Evolutionary conservation across 1,140 invertebrate genomes (phyloP), one percentile per base, ranked within the genome.

Genomic region (Pissodes strobi): DNA sequence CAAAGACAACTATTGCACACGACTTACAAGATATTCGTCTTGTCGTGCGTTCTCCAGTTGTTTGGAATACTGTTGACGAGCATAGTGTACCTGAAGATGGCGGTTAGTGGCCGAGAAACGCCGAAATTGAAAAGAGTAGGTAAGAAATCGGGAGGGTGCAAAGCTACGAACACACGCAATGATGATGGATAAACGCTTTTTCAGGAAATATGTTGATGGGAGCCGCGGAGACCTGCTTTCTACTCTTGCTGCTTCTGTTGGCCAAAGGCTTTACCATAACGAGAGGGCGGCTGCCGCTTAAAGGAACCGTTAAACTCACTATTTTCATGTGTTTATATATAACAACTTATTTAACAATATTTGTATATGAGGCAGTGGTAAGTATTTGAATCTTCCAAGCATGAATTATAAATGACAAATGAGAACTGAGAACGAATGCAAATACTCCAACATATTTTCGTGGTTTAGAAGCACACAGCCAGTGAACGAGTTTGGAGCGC

Each of bases 191-290:
- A n/a, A n/a, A n/a, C n/a, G n/a, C n/a, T 15, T 69, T 79, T 81
- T 23, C 77, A 91, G 92, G 88, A 25, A 84, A 87, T 71, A 80
- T 91, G 21, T 80, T 90, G 49, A 87, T 90, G 78, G 85, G 89
- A 1, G 77, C 85, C 12, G 88, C 89, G 46, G 90, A 88, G 74
- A 87, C 86, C 48, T 77, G 85, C 1, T 94, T 92, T 69, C 81
- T 95, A 0, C 72, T 94, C 0, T 79, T 96, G 25, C 80, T 97
- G 21, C 80, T 97, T 18, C 77, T 97, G 13, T 80, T 95, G 72
- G 93, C 89, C 0, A 93, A 96, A 78, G 94, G 94, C 1, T 96
- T 90, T 73, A 96, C 94, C 0, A 88, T 97, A 10, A 96, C 94
- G 0, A 83, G 93, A 57, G 93, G 91, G 0, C 77, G 90, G 1